Evolutionary conservation across 2,113 vertebrate species (phyloP).

Genomic region (Cynocephalus volans): DNA sequence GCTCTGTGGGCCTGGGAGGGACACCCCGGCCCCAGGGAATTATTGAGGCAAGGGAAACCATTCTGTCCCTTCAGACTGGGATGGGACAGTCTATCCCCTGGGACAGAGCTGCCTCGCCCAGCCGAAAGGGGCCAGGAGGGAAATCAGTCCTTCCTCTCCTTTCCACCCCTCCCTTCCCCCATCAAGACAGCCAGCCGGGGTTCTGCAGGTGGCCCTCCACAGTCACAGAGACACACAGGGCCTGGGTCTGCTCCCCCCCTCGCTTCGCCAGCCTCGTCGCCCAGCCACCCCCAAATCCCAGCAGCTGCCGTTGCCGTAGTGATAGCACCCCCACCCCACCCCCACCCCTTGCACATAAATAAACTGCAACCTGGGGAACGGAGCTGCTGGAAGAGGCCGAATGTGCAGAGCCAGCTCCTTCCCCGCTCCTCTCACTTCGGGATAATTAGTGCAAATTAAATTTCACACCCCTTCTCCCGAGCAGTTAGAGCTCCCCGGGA

Average conservation of each 20-base stretch:
- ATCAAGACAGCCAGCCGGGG: neutral
- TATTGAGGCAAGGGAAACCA: neutral
- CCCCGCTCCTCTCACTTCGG: slow-evolving; percentile 79
- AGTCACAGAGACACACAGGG: neutral
- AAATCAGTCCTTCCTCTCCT: no score
- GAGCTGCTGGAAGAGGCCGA: slow-evolving; percentile 76
- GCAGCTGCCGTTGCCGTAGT: slow-evolving; percentile 75
- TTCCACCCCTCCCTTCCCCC: neutral
- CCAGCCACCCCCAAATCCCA: slow-evolving; percentile 58
- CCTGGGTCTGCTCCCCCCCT: neutral
- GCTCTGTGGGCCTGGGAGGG: neutral
- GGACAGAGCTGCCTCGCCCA: neutral
- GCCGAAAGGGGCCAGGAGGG: no score
- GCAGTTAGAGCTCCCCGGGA: slow-evolving; percentile 75
- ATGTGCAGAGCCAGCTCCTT: slow-evolving; percentile 77
- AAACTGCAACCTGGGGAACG: slow-evolving; percentile 77
- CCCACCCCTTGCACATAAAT: slow-evolving; percentile 69
- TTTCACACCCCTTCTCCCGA: slow-evolving; percentile 81
- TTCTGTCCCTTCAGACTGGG: neutral
- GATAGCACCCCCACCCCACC: slow-evolving; percentile 61
- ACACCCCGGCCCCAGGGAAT: neutral
- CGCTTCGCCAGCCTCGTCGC: neutral
- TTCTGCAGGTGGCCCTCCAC: neutral
- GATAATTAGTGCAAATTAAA: slow-evolving; percentile 87
- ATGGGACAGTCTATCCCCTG: neutral